Evolutionary conservation across 2,888 invertebrate genomes (phyloP).

Genomic region (Harpalus rufipes): DNA sequence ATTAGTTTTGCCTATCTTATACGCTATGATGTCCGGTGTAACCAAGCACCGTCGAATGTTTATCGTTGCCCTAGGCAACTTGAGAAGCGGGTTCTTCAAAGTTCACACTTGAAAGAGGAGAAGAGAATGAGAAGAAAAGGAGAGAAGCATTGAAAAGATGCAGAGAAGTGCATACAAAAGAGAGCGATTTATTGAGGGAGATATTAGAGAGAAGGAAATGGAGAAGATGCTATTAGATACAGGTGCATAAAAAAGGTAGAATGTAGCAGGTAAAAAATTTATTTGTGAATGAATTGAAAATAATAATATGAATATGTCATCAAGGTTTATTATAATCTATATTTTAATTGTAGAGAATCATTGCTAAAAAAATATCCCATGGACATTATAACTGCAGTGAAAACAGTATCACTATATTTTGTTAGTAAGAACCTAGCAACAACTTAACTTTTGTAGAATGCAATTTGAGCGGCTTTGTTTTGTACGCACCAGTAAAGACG

Average conservation of each 20-base stretch:
- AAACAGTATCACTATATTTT: no score
- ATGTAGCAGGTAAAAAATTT: not conserved
- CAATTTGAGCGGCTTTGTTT: no score
- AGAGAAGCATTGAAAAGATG: not conserved
- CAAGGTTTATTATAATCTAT: no score
- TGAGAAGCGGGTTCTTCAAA: not conserved
- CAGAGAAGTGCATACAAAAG: conserved; percentile 15
- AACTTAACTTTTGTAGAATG: no score
- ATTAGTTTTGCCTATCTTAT: not conserved
- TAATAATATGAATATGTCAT: not conserved
- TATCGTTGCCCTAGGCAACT: not conserved
- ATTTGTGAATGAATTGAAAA: not conserved
- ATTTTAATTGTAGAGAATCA: no score
- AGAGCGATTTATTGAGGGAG: not conserved
- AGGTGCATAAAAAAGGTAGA: not conserved
- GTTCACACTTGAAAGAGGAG: not conserved
- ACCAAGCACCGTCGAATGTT: not conserved
- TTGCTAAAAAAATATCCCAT: no score
- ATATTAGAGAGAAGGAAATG: not conserved
- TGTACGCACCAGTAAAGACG: no score
- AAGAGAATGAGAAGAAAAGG: not conserved
- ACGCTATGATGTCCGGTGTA: not conserved
- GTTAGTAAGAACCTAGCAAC: no score
- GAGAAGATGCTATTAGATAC: not conserved
- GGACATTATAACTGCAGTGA: no score